phyloP scores from a whole-genome alignment of 2,113 vertebrate species.

The Himantopus leucocephalus region DNA sequence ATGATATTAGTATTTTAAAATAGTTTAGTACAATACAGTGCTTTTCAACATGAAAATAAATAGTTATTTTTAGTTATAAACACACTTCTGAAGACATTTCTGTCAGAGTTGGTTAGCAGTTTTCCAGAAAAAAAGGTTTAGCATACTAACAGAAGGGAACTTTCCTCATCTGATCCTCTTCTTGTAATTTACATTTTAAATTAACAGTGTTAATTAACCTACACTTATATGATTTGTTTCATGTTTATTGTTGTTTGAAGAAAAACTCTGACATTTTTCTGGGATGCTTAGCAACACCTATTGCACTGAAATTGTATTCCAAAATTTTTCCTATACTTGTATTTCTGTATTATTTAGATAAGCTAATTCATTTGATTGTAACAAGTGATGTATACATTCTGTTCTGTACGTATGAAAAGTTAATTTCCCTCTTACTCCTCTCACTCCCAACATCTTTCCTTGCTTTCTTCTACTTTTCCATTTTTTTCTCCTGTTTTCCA shows the following conservation, averaged over 20 bases:
- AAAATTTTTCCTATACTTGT: neutral
- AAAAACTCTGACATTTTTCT: neutral
- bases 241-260: neutral
- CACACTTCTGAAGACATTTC: neutral
- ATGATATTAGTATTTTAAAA: neutral
- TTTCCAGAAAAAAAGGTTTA: neutral
- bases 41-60: neutral
- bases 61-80: neutral
- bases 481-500: neutral
- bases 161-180: neutral
- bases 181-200: neutral
- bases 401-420: neutral
- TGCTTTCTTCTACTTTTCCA: neutral
- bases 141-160: neutral
- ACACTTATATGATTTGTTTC: neutral
- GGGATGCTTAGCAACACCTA: neutral
- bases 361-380: neutral
- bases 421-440: neutral
- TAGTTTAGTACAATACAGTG: neutral
- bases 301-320: neutral
- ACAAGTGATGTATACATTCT: neutral
- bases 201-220: neutral
- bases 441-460: neutral
- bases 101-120: neutral
- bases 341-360: neutral